phyloP scores from a whole-genome alignment of 2,888 invertebrate genomes.

The Eupeodes luniger region DNA sequence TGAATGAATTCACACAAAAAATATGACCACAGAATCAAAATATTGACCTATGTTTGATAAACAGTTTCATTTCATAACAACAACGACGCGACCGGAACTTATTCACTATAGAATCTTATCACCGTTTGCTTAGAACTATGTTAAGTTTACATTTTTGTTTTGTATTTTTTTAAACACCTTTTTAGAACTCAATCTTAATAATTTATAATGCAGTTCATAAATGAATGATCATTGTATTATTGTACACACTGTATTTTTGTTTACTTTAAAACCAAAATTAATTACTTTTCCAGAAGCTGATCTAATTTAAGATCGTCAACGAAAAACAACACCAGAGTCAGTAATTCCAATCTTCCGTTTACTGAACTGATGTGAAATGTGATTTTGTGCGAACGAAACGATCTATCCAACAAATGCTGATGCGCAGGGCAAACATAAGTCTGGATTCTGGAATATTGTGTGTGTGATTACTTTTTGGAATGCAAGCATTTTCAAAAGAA shows the following conservation, averaged over 20 bases:
- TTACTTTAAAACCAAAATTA: constrained; percentile 16
- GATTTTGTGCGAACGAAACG: neutral
- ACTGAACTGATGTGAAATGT: constrained; percentile 10
- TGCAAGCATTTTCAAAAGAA: constrained; percentile 19
- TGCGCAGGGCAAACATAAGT: neutral
- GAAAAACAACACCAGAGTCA: constrained; percentile 32
- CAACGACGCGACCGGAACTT: constrained; percentile 56
- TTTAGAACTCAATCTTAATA: neutral
- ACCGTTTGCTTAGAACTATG: neutral
- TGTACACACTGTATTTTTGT: neutral
- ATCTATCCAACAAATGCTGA: neutral
- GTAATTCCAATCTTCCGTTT: constrained; percentile 35
- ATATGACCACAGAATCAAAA: constrained; percentile 42
- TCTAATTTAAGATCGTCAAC: constrained; percentile 62
- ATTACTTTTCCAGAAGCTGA: constrained; percentile 47
- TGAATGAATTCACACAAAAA: neutral
- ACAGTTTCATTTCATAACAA: constrained; percentile 7
- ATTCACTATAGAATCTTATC: constrained; percentile 53
- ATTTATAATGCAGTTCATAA: neutral
- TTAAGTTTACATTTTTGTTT: neutral
- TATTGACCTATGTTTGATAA: constrained; percentile 61
- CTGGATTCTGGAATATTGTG: constrained; percentile 25
- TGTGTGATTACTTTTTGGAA: constrained; percentile 9
- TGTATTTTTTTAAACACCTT: neutral
- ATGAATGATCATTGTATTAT: neutral